These are phyloP conservation scores for Blastobasis adustella DNA, from an alignment of 2,888 invertebrate species.

Conservation along the genomic window DNA sequence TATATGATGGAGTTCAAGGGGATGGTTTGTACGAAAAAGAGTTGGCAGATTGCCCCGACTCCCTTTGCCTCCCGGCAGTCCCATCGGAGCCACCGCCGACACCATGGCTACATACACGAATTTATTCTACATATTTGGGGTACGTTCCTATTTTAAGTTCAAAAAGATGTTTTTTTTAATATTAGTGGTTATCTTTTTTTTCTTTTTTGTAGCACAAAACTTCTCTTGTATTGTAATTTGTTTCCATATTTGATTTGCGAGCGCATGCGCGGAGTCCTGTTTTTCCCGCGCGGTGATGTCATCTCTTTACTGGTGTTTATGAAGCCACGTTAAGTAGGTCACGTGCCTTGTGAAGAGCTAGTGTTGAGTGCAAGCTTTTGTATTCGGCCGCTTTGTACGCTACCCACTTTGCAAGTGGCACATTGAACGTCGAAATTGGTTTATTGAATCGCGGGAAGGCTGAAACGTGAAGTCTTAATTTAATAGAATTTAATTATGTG, in stretches of 20 bases:
- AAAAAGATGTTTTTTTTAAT: not conserved
- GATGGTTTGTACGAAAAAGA: conserved; percentile 14
- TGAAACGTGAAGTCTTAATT: too few relatives aligned
- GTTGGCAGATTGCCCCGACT: conserved; percentile 47
- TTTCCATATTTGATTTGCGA: conserved; percentile 9
- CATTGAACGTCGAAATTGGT: not conserved
- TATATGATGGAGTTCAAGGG: conserved; percentile 5
- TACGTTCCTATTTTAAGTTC: conserved; percentile 29
- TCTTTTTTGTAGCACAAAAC: not conserved
- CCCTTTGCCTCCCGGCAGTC: conserved; percentile 32
- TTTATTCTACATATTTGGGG: conserved; percentile 47
- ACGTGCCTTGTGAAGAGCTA: conserved; percentile 11
- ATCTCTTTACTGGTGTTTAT: conserved; percentile 16
- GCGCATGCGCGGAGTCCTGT: conserved; percentile 23
- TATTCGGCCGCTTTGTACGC: conserved; percentile 9
- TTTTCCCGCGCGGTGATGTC: conserved; percentile 26
- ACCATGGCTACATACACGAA: conserved; percentile 44
- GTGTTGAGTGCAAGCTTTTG: conserved; percentile 9
- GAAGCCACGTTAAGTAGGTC: conserved; percentile 21
- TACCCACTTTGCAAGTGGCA: not conserved
- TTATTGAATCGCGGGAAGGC: not conserved
- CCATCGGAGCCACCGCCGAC: conserved; percentile 34
- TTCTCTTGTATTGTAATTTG: conserved; percentile 4
- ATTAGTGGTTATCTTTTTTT: not conserved
- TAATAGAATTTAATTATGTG: too few relatives aligned